Conservation (phyloP, 2,797 vertebrate species). For the Petrocephalus sullivani region DNA sequence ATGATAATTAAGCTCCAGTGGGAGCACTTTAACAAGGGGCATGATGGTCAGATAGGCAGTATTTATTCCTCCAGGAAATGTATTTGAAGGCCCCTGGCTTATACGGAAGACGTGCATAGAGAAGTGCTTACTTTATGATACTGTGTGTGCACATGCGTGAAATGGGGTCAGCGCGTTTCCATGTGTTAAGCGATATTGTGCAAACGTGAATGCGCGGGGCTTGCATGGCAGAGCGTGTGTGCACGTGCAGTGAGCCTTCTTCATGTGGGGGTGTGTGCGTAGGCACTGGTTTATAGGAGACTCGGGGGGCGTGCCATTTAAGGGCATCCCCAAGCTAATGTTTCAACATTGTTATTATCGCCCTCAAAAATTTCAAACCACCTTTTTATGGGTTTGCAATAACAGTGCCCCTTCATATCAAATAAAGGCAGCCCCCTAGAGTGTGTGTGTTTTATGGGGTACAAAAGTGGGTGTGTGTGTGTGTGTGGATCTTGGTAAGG, state of each 20-base stretch:
- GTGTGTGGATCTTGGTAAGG: background rate
- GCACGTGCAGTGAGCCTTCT: background rate
- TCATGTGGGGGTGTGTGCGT: background rate
- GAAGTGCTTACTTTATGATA: background rate
- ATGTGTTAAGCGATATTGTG: background rate
- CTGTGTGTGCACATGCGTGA: background rate
- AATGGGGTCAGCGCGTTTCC: background rate
- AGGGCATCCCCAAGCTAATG: background rate
- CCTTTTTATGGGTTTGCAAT: slow-evolving; percentile 10
- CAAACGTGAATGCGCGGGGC: background rate
- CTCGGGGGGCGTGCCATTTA: background rate
- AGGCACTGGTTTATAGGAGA: background rate
- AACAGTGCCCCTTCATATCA: background rate
- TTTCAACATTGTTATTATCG: background rate
- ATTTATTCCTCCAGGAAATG: background rate
- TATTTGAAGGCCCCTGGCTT: background rate
- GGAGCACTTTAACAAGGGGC: background rate
- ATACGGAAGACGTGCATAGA: background rate
- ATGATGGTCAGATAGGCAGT: background rate
- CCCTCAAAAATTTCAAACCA: background rate
- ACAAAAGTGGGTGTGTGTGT: background rate
- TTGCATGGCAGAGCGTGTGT: background rate
- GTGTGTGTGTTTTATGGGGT: background rate
- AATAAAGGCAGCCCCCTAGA: background rate
- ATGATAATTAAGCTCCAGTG: background rate